Evolutionary conservation across 2,888 invertebrate species (phyloP), one percentile per base, ranked within the genome.

Genomic region (Phanerotoma sp.): DNA sequence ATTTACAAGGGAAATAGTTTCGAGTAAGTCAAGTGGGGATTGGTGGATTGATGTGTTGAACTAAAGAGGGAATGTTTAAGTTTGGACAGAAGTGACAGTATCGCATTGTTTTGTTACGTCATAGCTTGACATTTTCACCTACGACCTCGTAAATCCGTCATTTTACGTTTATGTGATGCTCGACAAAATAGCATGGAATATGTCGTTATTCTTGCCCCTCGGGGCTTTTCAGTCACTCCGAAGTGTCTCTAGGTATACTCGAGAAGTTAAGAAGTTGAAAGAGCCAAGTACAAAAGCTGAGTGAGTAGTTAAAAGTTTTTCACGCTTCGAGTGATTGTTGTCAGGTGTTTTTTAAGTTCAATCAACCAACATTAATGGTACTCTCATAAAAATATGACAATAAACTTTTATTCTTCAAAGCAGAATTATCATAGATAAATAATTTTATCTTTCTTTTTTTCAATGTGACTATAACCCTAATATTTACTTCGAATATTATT

Each of bases 101-200:
- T 40, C 15, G 30, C 54, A 56, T 64, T 67, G 66, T 67, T 66
- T 65, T 64, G 57, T 22, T 56, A 62, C 55, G 59, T 60, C 59
- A 47, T 30, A 28, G 20, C 33, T 55, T 25, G 18, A 40, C 44
- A 18, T 51, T 48, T 38, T 38, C 45, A 13, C 48, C 20, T 57
- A 56, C 37, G 20, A 57, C 38, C 56, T 60, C 65, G 66, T 63
- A 67, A 67, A 67, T 64, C 60, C 60, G 62, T 67, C 64, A 49
- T 49, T 20, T 20, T 18, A 11, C 18, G 13, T 40, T 30, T 20
- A 13, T 11, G 1, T 40, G 22, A 13, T 9, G 40, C 16, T 49
- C 49, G 40, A 40, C 40, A 40, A 49, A 49, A 25, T 46, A 30
- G 37, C 41, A 49, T 46, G 57, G 63, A 61, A 64, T 62, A 66